Evolutionary conservation across 2,113 vertebrate species (phyloP).

Genomic region (Jacana jacana): DNA sequence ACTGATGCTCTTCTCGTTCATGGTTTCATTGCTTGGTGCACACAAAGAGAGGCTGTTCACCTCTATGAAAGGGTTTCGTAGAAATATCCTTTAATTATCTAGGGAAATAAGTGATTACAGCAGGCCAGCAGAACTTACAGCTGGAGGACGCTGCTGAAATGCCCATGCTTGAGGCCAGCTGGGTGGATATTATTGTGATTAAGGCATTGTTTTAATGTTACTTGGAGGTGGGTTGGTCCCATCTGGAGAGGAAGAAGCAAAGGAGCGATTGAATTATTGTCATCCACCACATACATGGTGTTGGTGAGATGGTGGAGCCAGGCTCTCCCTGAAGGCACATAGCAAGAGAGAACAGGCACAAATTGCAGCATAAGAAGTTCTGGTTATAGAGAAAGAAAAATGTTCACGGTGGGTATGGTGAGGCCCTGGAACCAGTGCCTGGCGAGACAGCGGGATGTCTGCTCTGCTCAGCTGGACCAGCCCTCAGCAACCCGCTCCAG

Average conservation of each 20-base stretch:
- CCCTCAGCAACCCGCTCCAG: neutral
- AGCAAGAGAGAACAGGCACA: neutral
- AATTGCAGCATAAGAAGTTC: neutral
- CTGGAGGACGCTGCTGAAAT: neutral
- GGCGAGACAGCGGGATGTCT: neutral
- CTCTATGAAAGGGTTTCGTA: neutral
- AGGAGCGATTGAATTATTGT: neutral
- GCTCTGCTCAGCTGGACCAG: neutral
- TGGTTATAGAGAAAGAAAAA: neutral
- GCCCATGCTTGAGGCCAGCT: neutral
- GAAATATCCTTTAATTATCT: neutral
- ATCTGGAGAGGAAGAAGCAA: neutral
- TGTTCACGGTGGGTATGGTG: neutral
- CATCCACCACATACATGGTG: rapidly evolving
- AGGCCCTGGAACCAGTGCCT: neutral
- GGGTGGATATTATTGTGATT: neutral
- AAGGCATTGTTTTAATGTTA: neutral
- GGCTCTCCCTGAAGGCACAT: neutral
- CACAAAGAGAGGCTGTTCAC: neutral
- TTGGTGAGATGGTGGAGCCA: neutral
- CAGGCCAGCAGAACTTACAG: neutral
- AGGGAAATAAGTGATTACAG: neutral
- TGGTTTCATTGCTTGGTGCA: neutral
- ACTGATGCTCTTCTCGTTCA: neutral
- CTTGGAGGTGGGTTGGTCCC: neutral